These are phyloP conservation scores for Lacerta viridis DNA, from an alignment of 2,797 vertebrate genomes.

Conservation along the genomic window DNA sequence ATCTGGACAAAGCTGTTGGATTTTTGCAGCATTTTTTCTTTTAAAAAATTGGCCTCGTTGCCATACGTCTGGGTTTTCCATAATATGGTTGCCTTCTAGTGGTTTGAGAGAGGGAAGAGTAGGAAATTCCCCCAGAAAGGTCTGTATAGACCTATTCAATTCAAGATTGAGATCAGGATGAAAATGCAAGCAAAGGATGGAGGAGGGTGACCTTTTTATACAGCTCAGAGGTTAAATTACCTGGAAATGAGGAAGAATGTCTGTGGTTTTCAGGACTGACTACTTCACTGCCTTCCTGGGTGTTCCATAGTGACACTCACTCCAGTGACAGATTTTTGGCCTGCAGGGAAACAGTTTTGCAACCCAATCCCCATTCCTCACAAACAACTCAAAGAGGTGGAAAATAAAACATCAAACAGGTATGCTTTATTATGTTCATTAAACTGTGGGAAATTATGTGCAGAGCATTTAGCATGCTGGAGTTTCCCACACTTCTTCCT, in stretches of 20 bases:
- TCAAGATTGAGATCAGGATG: too few relatives aligned
- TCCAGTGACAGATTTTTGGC: neutral
- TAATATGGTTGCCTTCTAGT: neutral
- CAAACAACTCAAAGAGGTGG: neutral
- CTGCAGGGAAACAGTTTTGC: neutral
- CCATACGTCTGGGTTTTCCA: too few relatives aligned
- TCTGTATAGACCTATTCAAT: too few relatives aligned
- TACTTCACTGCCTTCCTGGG: neutral
- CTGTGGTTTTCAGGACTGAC: neutral
- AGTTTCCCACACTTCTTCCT: neutral
- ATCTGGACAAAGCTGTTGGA: too few relatives aligned
- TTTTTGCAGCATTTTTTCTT: too few relatives aligned
- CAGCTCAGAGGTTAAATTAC: too few relatives aligned
- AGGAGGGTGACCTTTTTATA: neutral
- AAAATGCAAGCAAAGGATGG: neutral
- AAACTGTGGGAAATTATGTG: neutral
- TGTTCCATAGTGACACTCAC: neutral
- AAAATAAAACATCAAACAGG: neutral
- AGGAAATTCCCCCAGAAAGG: neutral
- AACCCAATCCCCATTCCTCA: neutral
- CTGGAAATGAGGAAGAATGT: conserved; percentile 2
- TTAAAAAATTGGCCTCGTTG: too few relatives aligned
- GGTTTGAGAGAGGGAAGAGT: too few relatives aligned
- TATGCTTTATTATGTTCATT: neutral
- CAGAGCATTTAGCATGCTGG: neutral